A percentile compares a stretch with the other conserved stretches of the same genome.
Evolutionary conservation across 2,888 invertebrate species (phyloP).

Genomic region (Pachydiplax longipennis): DNA sequence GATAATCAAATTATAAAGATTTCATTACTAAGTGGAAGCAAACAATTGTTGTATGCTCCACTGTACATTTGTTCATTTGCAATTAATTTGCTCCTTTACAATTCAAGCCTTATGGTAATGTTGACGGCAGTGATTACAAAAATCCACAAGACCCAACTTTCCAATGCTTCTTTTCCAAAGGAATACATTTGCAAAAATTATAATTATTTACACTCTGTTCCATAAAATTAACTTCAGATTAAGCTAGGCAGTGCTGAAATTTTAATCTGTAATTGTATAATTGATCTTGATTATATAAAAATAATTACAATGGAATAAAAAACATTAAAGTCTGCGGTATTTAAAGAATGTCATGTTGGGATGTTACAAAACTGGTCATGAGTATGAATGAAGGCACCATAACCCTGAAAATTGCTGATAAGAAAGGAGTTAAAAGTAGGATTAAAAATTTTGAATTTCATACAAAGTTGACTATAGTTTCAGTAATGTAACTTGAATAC

Average conservation of each 20-base stretch:
- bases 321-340: too few relatives aligned
- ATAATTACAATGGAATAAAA: too few relatives aligned
- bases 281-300: too few relatives aligned
- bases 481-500: too few relatives aligned
- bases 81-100: neutral
- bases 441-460: too few relatives aligned
- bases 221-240: neutral
- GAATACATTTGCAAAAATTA: neutral
- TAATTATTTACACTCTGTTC: slow-evolving; percentile 30
- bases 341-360: neutral
- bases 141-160: neutral
- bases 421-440: neutral
- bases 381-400: slow-evolving; percentile 13
- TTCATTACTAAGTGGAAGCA: neutral
- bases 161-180: neutral
- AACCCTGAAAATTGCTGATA: slow-evolving; percentile 13
- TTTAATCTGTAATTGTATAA: neutral
- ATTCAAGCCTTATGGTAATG: neutral
- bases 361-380: neutral
- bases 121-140: slow-evolving; percentile 3
- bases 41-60: neutral
- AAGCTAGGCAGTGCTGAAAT: neutral
- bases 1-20: neutral
- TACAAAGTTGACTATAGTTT: too few relatives aligned
- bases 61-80: neutral